Evolutionary conservation across 2,113 vertebrate species (phyloP).

Genomic region (Arenaria interpres): DNA sequence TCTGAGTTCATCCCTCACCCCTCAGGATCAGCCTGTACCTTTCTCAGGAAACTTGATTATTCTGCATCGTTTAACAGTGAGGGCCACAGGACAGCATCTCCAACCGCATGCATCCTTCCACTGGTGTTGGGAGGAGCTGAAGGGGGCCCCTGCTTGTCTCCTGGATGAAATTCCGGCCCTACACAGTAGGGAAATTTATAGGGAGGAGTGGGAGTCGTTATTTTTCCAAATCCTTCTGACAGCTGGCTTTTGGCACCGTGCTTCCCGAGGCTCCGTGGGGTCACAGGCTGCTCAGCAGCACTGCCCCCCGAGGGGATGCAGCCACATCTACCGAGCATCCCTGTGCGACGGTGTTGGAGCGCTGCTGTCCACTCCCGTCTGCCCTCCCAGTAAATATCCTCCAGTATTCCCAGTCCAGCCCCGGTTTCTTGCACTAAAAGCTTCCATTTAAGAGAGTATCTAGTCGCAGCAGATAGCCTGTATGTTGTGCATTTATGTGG

Average conservation of each 20-base stretch:
- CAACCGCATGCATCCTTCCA: rapidly evolving
- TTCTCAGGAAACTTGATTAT: background rate
- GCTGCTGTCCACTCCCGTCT: background rate
- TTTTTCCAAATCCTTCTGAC: background rate
- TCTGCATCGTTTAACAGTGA: background rate
- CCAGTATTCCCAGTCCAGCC: background rate
- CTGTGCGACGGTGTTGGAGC: background rate
- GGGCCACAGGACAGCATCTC: background rate
- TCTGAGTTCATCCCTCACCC: background rate
- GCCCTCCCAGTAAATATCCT: background rate
- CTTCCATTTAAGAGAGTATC: background rate
- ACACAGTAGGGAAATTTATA: rapidly evolving
- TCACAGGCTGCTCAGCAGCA: background rate
- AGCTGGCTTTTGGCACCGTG: background rate
- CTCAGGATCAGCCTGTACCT: background rate
- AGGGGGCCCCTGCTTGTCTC: background rate
- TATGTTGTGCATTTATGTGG: background rate
- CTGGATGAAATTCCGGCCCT: background rate
- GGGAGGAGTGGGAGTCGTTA: background rate
- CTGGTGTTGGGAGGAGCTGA: background rate
- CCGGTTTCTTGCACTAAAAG: background rate
- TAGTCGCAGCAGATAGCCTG: background rate
- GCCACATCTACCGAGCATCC: background rate
- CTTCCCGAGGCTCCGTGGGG: rapidly evolving
- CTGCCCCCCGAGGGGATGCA: background rate